Evolutionary conservation across 2,797 vertebrate genomes (phyloP), one percentile per base, ranked within the genome.

Genomic region (Sebastes taczanowskii): DNA sequence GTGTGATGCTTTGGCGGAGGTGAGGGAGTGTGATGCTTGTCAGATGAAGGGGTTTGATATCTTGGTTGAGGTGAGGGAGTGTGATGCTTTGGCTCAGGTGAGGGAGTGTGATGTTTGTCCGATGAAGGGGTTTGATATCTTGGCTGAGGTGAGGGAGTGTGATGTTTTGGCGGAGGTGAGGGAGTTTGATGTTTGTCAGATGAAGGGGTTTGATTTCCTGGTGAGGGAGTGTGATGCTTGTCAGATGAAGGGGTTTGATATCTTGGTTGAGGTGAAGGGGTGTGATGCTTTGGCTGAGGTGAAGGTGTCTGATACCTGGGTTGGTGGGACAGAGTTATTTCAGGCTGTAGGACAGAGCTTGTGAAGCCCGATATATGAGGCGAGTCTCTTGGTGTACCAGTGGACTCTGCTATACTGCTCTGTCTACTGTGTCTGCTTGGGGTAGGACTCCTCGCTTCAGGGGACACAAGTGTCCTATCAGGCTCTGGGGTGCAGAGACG

Each of bases 261-360:
- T 5, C 27, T 3, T 49, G 55, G n/a, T n/a, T n/a, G n/a, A n/a
- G n/a, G 88, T 34, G 89, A 91, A 23, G 74, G 78, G 80, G 71
- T 89, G 74, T 62, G 81, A 77, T 74, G 34, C 0, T 35, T 74
- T 67, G 42, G 49, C 25, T 77, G 77, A 71, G 89, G 89, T 68
- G 93, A 93, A 67, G 86, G 77, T 55, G 90, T 89, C 77, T 81
- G 80, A 42, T 82, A 82, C 32, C 69, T 90, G 8, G 38, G 42
- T 69, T 71, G 87, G 80, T 84, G 67, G 10, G 52, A 67, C 11
- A 66, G 30, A 72, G 73, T 76, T 80, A 60, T 67, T 77, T 87
- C 91, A 68, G 89, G 70, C 46, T 89, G 82, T 23, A 70, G 53
- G 63, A 67, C 65, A 66, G 85, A 82, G 74, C 59, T 80, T 63